Base-by-base conservation (phyloP, 2,888 invertebrate genomes). In the Drosophila anceps region DNA sequence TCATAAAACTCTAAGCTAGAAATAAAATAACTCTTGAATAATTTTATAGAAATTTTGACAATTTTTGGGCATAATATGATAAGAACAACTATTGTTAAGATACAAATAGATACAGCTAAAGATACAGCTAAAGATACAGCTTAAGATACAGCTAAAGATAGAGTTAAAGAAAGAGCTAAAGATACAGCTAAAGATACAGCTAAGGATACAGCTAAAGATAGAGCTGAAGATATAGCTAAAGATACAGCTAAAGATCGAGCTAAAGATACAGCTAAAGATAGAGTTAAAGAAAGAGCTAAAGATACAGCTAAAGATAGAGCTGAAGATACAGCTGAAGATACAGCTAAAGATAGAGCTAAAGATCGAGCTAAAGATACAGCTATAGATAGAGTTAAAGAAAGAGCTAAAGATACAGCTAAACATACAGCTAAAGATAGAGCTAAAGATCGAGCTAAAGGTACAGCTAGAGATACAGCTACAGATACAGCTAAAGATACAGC, bases 11-110 rank as follows among this genome's bases (percentile, higher is more conserved):
- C 20, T 0, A 37, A 13, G 18, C 48, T 59, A 33, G n/a, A 39
- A 63, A 15, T 53, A 35, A 35, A 35, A 55, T 48, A n/a, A 7
- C 48, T 35, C 20, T 29, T 18, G 10, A 43, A 65, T 20, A 59
- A 51, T 43, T 18, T 4, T 15, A 24, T 15, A 7, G n/a, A 12
- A 37, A 37, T 55, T 46, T 43, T 33, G 35, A 13, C 5, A 35
- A 35, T 7, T 27, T 27, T 15, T 46, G 4, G 2, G 46, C 7
- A 15, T 10, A 20, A 24, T 10, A 12, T 20, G 4, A 20, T 43
- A 29, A n/a, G 3, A 27, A 29, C 12, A 43, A 6, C 4, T 10
- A 15, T 12, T 13, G 20, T 27, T 20, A 24, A 12, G 15, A 35
- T 4, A 37, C 5, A 37, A 15, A 37, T 6, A 37, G 35, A 13